Base-by-base conservation (phyloP, 2,113 vertebrate genomes). In the Periophthalmus modestus region DNA sequence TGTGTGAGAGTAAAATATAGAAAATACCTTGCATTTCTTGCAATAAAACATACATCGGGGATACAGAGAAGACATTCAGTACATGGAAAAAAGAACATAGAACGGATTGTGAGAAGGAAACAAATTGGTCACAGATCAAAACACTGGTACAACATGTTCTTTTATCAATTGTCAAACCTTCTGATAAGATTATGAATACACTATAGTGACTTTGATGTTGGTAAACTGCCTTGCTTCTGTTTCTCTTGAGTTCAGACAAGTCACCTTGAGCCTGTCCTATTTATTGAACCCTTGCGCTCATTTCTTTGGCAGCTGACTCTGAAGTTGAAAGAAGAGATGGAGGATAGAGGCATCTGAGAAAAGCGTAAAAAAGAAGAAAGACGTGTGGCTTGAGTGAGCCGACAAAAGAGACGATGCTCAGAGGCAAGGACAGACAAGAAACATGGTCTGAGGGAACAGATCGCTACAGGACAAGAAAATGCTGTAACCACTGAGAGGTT, bases 241-340 rank as follows among this genome's bases (percentile, higher is more conserved):
- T 34, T 69, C 55, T 66, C 57, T 47, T 23, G 68, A 57, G 13
- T 36, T 77, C 21, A 19, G 14, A 63, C 58, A 34, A 36, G 63
- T 74, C 71, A 72, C 77, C 79, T 82, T n/a, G 48, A 63, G 39
- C 62, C 62, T 70, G 68, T 72, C 75, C 63, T 43, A 24, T 58
- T 59, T 72, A 82, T 74, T 52, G 57, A 86, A 82, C 69, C 68
- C 71, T 54, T 57, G 39, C 65, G 71, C 73, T 54, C 59, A 67
- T 76, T 73, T 77, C 66, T 68, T 55, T 78, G 54, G 50, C 50
- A 12, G 54, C 33, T 77, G 57, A 46, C 43, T 23, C 39, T 82
- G 78, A 82, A 84, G 75, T 66, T 71, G 54, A 80, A 73, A 78
- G 72, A 84, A 78, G n/a, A 77, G 81, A 66, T 72, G 13, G 66